Base-by-base conservation (phyloP, 2,888 invertebrate genomes). In the Orthosia gothica region DNA sequence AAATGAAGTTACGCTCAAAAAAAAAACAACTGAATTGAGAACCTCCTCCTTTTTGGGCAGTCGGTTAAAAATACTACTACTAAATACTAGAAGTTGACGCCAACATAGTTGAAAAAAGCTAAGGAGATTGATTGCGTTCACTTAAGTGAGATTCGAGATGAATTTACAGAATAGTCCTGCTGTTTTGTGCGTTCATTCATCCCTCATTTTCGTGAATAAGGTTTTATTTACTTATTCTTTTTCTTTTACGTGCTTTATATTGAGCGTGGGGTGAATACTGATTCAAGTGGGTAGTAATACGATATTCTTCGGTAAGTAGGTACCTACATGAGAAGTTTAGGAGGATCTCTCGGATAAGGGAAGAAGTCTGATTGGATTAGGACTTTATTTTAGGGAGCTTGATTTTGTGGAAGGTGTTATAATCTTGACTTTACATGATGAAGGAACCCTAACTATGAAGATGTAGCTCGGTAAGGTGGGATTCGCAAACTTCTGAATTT, bases 251-350 rank as follows among this genome's bases (percentile, higher is more conserved):
- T 74, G 65, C 70, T 81, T 73, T 81, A 68, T 81, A 72, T 61
- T 26, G 76, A 67, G 52, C 70, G 61, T 70, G 87, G 69, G 73
- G 58, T 78, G 82, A 84, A 84, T 84, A 86, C 75, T 67, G 75
- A 86, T 86, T 73, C 23, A 69, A 73, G 73, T 12, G 45, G 20
- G 58, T 49, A 63, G 58, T 67, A 49, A 77, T 65, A 59, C 63
- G 23, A 63, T 82, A 79, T 82, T 66, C 54, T 58, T 69, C 12
- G 15, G 16, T 40, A 58, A 50, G 59, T 57, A 52, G 40, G 49
- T 63, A 40, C 47, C 15, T 67, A 61, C 13, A 70, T 49, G n/a
- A 49, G 49, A 49, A 52, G 26, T 78, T 59, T 52, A 12, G 23
- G 20, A 47, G 16, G 71, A 55, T 54, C 49, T 45, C 11, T 20